These are phyloP conservation scores for Heliothis subflexa DNA, from an alignment of 1,140 invertebrate species.

Conservation along the genomic window DNA sequence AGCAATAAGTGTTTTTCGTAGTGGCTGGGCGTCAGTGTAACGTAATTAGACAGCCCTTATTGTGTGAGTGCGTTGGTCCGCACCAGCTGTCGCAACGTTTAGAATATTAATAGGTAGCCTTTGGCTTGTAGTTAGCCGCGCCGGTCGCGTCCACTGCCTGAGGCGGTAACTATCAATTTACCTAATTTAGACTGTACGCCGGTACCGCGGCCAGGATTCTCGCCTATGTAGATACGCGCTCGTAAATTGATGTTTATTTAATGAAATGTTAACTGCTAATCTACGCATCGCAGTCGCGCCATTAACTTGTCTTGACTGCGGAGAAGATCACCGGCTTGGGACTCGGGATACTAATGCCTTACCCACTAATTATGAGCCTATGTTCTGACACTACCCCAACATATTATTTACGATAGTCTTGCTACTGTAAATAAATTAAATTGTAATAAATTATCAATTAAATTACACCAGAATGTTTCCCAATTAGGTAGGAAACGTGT, in stretches of 20 bases:
- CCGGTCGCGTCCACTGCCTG: neutral
- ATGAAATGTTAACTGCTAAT: conserved; percentile 39
- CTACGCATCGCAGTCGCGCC: conserved; percentile 31
- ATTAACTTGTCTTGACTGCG: conserved; percentile 28
- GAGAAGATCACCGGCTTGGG: conserved; percentile 10
- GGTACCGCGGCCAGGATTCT: conserved; percentile 20
- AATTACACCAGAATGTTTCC: neutral
- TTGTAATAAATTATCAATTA: conserved; percentile 17
- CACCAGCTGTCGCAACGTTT: conserved; percentile 41
- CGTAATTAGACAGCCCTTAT: conserved; percentile 39
- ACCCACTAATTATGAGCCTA: conserved; percentile 2
- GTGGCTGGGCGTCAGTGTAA: conserved; percentile 13
- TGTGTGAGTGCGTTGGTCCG: conserved; percentile 32
- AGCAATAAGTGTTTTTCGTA: conserved; percentile 47
- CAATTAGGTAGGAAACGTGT: neutral
- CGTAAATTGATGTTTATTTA: conserved; percentile 42
- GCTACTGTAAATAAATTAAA: neutral
- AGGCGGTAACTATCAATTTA: conserved; percentile 38
- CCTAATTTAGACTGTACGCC: conserved; percentile 41
- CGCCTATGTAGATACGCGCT: conserved; percentile 13
- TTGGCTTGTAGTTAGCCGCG: conserved; percentile 29
- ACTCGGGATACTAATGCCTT: conserved; percentile 3
- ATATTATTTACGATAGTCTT: neutral
- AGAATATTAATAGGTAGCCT: conserved; percentile 45
- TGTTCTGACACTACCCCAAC: neutral